phyloP scores from a whole-genome alignment of 2,888 invertebrate species.

The Drosophila melanocephala region DNA sequence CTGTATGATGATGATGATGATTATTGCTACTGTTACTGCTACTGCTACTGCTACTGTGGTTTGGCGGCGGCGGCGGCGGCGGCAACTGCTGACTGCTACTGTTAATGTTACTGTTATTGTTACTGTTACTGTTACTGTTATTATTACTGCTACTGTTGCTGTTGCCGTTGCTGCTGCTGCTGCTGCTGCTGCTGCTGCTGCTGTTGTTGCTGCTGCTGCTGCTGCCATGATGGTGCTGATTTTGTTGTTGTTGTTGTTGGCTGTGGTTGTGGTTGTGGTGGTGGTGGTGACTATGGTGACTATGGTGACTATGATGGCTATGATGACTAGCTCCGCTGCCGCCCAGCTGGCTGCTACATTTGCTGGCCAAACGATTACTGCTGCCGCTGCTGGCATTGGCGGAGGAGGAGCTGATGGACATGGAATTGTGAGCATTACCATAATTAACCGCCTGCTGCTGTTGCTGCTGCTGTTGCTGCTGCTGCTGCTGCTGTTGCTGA shows the following conservation, averaged over 20 bases:
- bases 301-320: constrained; percentile 67
- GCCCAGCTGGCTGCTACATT: constrained; percentile 53
- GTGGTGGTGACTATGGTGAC: constrained; percentile 55
- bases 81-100: constrained; percentile 56
- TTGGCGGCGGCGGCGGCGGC: constrained; percentile 35
- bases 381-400: constrained; percentile 52
- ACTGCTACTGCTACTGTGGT: constrained; percentile 54
- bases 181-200: constrained; percentile 24
- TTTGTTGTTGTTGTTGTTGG: constrained; percentile 40
- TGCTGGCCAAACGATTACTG: constrained; percentile 47
- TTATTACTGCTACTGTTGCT: constrained; percentile 51
- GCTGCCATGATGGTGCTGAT: constrained; percentile 39
- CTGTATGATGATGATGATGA: constrained; percentile 71
- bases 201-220: constrained; percentile 21
- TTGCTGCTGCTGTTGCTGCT: constrained; percentile 87
- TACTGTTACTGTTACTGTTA: constrained; percentile 62
- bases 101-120: constrained; percentile 61
- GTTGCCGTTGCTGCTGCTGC: constrained; percentile 30
- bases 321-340: constrained; percentile 63
- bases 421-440: constrained; percentile 72
- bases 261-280: constrained; percentile 54
- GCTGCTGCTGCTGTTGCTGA: constrained; percentile 82
- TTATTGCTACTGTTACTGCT: constrained; percentile 67
- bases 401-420: constrained; percentile 53
- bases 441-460: constrained; percentile 72